Conservation (phyloP, 2,797 vertebrate genomes). For the Sciaenops ocellatus region DNA sequence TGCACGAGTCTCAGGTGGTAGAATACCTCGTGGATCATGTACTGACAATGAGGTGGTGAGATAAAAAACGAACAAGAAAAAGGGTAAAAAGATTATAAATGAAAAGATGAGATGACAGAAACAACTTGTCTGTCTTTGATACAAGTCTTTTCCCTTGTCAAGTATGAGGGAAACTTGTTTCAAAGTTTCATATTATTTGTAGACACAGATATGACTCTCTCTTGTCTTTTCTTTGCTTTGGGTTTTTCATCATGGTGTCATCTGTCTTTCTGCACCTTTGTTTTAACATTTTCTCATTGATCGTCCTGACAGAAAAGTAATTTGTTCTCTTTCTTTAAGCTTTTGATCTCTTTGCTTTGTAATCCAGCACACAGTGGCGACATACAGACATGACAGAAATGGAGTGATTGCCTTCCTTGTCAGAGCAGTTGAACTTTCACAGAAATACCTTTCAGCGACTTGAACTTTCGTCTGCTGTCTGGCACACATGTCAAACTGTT, state of each 20-base stretch:
- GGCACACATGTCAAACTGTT: slow-evolving; percentile 37
- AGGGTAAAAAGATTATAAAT: background rate
- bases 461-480: slow-evolving; percentile 33
- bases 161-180: background rate
- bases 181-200: background rate
- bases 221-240: slow-evolving; percentile 2
- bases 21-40: background rate
- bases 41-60: background rate
- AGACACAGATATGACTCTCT: background rate
- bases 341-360: slow-evolving; percentile 7
- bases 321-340: slow-evolving; percentile 26
- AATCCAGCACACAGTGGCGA: background rate
- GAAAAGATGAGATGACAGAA: background rate
- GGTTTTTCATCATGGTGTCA: slow-evolving; percentile 26
- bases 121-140: background rate
- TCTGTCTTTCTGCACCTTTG: slow-evolving; percentile 50
- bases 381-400: slow-evolving; percentile 6
- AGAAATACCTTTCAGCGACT: slow-evolving; percentile 41
- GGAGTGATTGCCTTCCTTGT: slow-evolving; percentile 37
- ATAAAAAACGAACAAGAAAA: background rate
- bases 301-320: slow-evolving; percentile 31
- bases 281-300: slow-evolving; percentile 38
- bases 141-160: background rate
- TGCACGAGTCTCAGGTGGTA: background rate
- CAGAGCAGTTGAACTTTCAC: slow-evolving; percentile 64